phyloP scores from a whole-genome alignment of 2,797 vertebrate genomes.

The Manis pentadactyla region DNA sequence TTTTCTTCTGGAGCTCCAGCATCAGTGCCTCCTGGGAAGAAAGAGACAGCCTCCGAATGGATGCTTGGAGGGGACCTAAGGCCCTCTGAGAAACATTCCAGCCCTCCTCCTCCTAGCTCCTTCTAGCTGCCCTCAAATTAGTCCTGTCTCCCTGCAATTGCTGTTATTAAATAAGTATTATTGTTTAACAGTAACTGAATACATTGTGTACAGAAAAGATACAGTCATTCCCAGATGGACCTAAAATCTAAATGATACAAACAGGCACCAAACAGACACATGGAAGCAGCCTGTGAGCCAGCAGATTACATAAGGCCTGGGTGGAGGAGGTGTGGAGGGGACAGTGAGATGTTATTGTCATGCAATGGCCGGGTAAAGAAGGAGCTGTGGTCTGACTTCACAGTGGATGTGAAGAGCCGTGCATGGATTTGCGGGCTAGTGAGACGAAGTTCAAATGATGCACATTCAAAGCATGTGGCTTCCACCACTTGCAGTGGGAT shows the following conservation, averaged over 20 bases:
- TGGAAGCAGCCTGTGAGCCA: background rate
- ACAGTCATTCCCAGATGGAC: constrained; percentile 71
- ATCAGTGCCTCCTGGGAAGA: background rate
- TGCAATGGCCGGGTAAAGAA: background rate
- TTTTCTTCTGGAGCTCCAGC: background rate
- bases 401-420: background rate
- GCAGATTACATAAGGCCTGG: constrained; percentile 23
- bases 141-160: background rate
- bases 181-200: constrained; percentile 66
- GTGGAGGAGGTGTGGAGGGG: background rate
- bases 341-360: background rate
- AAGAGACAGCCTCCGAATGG: background rate
- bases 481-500: background rate
- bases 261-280: constrained; percentile 57
- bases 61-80: background rate
- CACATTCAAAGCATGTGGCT: background rate
- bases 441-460: background rate
- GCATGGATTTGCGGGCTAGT: background rate
- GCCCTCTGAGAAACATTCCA: background rate
- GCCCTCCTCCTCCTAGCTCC: background rate
- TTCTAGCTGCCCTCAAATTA: background rate
- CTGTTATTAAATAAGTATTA: constrained; percentile 48
- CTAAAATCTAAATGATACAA: constrained; percentile 63
- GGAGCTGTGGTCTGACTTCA: background rate
- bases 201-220: constrained; percentile 63